Evolutionary conservation across 2,888 invertebrate species (phyloP), one percentile per base, ranked within the genome.

Genomic region (Stenurella melanura): DNA sequence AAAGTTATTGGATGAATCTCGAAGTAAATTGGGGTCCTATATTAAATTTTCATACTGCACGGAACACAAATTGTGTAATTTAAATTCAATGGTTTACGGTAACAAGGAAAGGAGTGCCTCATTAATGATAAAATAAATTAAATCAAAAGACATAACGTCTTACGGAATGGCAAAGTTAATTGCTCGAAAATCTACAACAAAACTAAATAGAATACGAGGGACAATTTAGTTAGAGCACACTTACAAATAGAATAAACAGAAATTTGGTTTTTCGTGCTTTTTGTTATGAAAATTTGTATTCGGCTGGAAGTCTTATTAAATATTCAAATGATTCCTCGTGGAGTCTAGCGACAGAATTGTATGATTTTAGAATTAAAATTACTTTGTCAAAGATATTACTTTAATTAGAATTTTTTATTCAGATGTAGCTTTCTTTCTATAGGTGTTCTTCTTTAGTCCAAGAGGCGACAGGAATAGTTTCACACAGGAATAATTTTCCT

Each of bases 101-200:
- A 56, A 57, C 64, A 64, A 42, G 64, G 12, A 64, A 64, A 38
- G 64, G 4, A 69, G 34, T 26, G 34, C n/a, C 54, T 58, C 38
- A 69, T 69, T 69, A 69, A 30, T 19, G 58, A 26, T 64, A 42
- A 42, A 64, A 64, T 64, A 64, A 64, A 34, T 69, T 57, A 69
- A 69, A 69, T 69, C 34, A 69, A 69, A 34, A 58, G 57, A 30
- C 30, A 34, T 15, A 42, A 60, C 60, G 30, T 11, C 57, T 58
- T 56, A 34, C n/a, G 50, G 15, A 70, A 60, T 61, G 60, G 42
- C 60, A 70, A 70, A 60, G 57, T 58, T 70, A 70, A 70, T 70
- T 50, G 60, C 21, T 19, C 21, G 70, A 26, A 50, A 42, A 42
- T 70, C 60, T 70, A 26, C 21, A 38, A 42, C 56, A 21, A 60